These are phyloP conservation scores for Carettochelys insculpta DNA, from an alignment of 2,113 vertebrate species.

Conservation along the genomic window DNA sequence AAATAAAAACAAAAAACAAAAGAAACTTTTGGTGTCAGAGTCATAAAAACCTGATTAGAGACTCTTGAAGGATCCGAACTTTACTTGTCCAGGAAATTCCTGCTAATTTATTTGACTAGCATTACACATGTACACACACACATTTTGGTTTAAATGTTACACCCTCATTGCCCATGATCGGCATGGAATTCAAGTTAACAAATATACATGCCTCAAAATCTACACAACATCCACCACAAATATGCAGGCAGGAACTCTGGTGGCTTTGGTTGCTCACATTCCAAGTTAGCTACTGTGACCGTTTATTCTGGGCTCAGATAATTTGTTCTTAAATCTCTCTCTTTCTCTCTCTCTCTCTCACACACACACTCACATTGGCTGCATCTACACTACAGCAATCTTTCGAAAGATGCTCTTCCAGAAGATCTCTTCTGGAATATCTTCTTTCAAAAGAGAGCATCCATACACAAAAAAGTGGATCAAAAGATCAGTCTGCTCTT, in stretches of 20 bases:
- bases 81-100: background rate
- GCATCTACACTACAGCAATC: no score
- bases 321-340: slow-evolving; percentile 42
- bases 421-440: no score
- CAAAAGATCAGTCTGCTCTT: no score
- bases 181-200: slow-evolving; percentile 62
- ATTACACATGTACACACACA: background rate
- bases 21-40: background rate
- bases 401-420: no score
- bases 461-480: no score
- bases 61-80: background rate
- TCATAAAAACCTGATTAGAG: background rate
- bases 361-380: background rate
- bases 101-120: background rate
- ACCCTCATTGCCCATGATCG: slow-evolving; percentile 59
- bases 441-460: no score
- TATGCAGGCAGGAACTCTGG: slow-evolving; percentile 47
- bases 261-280: background rate
- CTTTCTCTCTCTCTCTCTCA: no score
- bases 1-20: background rate
- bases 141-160: slow-evolving; percentile 26
- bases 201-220: slow-evolving; percentile 50
- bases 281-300: slow-evolving; percentile 15
- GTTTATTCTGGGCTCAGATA: slow-evolving; percentile 56
- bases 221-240: slow-evolving; percentile 63